These are phyloP conservation scores for Eira barbara DNA, from an alignment of 2,113 vertebrate genomes.

Conservation along the genomic window DNA sequence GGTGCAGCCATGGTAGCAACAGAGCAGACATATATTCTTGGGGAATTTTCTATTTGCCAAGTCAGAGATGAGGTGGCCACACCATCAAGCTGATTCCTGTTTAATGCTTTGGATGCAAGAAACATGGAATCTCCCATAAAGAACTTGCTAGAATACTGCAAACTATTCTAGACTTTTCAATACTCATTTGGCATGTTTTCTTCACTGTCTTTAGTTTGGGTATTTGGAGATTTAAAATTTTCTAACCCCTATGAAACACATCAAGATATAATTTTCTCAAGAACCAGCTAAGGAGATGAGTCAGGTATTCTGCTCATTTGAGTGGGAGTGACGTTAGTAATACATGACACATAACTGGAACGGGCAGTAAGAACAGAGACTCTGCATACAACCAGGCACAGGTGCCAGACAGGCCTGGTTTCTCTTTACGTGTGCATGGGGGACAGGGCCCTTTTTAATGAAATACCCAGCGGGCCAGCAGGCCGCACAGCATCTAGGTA, in stretches of 20 bases:
- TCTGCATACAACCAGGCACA: neutral
- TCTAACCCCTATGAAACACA: neutral
- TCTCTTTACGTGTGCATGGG: neutral
- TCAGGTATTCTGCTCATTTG: neutral
- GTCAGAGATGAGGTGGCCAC: neutral
- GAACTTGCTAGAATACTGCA: neutral
- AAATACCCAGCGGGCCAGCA: neutral
- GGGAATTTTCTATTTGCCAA: neutral
- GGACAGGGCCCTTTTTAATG: neutral
- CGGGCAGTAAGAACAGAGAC: neutral
- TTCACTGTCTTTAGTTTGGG: neutral
- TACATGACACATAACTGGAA: neutral
- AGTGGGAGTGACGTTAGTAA: neutral
- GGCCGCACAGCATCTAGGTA: neutral
- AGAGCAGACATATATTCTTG: neutral
- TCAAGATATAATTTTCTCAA: neutral
- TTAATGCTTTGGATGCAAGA: neutral
- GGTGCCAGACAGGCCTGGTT: neutral
- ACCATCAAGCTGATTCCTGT: neutral
- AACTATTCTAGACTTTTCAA: neutral
- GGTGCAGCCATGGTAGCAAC: neutral
- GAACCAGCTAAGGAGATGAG: neutral
- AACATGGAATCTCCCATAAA: neutral
- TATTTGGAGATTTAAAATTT: neutral
- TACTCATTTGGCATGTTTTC: neutral